Evolutionary conservation across 2,113 vertebrate species (phyloP), one percentile per base, ranked within the genome.

Genomic region (Chloroceryle aenea): DNA sequence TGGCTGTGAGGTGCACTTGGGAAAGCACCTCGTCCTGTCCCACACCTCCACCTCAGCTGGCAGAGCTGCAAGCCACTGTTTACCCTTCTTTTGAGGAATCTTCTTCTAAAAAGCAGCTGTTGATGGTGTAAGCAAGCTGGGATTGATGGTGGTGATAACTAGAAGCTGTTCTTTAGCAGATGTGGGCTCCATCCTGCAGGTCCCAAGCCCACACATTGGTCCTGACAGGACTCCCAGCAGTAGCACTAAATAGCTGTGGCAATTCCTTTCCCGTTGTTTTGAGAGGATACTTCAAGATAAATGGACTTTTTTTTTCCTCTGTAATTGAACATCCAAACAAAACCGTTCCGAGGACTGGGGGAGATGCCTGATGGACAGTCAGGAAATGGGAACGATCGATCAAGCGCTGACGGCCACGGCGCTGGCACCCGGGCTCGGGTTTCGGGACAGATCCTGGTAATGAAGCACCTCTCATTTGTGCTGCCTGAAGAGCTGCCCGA

Each of bases 341-440:
- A 93, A 95, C 91, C 88, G 43, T 95, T 91, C 47, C 10, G 9
- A 85, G 58, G 82, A 53, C 68, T 89, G 7, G 0, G 52, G 69
- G 50, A 47, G 91, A 48, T 4, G 32, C 75, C 90, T 96, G 95
- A 95, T 75, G 96, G 93, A 93, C 93, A 96, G 92, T 73, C 89
- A 95, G 95, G 94, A 96, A 95, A 92, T 61, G 76, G 93, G 90
- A 95, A 75, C 58, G 75, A 97, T 97, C 75, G 11, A 95, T 96
- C 91, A 75, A 69, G 82, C 4, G 22, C 88, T 85, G 96, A 94
- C 26, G 19, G 89, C 90, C 6, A 8, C 48, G 6, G 64, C 9
- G 9, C 84, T 95, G 83, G 71, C 55, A 96, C 78, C 34, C 0
- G 4, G 67, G 90, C 82, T 94, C 96, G 91, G 93, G 93, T 98